Evolutionary conservation across 1,140 invertebrate genomes (phyloP).

Genomic region (Pseudoatta argentina): DNA sequence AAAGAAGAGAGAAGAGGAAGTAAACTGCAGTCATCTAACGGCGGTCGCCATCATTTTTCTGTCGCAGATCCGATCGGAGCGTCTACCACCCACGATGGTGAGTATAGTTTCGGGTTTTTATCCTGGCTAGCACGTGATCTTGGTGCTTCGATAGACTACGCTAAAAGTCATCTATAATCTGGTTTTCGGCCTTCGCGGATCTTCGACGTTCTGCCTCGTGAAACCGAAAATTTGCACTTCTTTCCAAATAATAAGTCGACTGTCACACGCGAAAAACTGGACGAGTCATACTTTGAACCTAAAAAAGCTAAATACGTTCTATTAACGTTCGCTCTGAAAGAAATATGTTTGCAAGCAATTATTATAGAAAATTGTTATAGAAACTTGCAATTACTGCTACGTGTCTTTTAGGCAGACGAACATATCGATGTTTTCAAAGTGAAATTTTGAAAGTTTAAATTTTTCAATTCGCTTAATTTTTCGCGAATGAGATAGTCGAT

Average conservation of each 20-base stretch:
- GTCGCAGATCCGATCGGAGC: conserved; percentile 51
- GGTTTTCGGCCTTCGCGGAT: conserved; percentile 41
- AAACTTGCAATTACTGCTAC: not conserved
- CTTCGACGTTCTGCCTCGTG: conserved; percentile 30
- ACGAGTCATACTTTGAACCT: not conserved
- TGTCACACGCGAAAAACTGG: not conserved
- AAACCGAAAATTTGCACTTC: conserved; percentile 43
- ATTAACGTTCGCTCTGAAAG: not conserved
- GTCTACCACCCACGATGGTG: conserved; percentile 72
- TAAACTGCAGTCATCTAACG: conserved; percentile 25
- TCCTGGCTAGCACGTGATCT: conserved; percentile 78
- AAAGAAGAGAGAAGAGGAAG: not conserved
- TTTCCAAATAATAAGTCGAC: not conserved
- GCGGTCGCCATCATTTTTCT: conserved; percentile 44
- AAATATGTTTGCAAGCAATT: not conserved
- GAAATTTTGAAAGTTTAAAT: not conserved
- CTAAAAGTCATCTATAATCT: conserved; percentile 77
- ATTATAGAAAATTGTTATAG: not conserved
- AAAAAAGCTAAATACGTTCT: conserved; percentile 3
- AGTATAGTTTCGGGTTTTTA: conserved; percentile 82
- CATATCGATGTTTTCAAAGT: not conserved
- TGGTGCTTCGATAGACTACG: conserved; percentile 86
- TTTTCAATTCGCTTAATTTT: not conserved
- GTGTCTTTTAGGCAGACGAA: not conserved
- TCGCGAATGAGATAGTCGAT: conserved; percentile 4